Conservation (phyloP, 2,113 vertebrate species). For the Mustela nigripes region DNA sequence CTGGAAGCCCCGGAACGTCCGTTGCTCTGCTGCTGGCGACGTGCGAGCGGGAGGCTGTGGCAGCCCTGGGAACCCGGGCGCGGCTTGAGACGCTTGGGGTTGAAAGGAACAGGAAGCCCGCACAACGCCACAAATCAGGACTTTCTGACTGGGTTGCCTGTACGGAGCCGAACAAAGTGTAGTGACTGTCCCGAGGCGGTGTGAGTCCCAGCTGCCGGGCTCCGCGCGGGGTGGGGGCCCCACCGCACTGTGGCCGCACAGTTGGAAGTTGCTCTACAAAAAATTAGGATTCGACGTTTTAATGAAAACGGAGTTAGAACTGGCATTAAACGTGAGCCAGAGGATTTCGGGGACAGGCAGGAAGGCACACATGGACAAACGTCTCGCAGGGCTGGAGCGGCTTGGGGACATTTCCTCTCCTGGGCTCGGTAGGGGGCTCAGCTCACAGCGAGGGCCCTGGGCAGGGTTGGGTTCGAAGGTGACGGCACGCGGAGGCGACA, state of each 20-base stretch:
- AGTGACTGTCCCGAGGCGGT: constrained; percentile 85
- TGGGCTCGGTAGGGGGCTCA: neutral
- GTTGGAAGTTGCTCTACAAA: constrained; percentile 73
- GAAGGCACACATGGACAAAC: constrained; percentile 76
- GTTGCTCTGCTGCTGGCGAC: constrained; percentile 57
- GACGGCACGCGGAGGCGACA: accelerated
- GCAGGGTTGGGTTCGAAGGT: accelerated
- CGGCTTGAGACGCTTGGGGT: constrained; percentile 79
- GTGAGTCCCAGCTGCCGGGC: constrained; percentile 79
- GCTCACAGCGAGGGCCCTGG: neutral
- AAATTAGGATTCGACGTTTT: constrained; percentile 84
- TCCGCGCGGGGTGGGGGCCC: constrained; percentile 79
- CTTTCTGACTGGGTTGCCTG: constrained; percentile 87
- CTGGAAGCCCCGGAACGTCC: constrained; percentile 63
- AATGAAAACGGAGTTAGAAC: constrained; percentile 60
- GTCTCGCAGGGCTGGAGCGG: constrained; percentile 35
- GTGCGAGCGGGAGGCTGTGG: constrained; percentile 58
- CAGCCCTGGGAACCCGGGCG: constrained; percentile 64
- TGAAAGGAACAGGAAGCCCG: constrained; percentile 89
- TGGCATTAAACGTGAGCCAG: constrained; percentile 63
- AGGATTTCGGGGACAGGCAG: constrained; percentile 78
- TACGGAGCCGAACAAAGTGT: constrained; percentile 84
- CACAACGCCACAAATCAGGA: constrained; percentile 85
- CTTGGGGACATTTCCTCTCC: constrained; percentile 13
- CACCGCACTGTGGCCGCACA: constrained; percentile 78